These are phyloP conservation scores for Acrobasis repandana DNA, from an alignment of 2,888 invertebrate genomes.

Conservation along the genomic window DNA sequence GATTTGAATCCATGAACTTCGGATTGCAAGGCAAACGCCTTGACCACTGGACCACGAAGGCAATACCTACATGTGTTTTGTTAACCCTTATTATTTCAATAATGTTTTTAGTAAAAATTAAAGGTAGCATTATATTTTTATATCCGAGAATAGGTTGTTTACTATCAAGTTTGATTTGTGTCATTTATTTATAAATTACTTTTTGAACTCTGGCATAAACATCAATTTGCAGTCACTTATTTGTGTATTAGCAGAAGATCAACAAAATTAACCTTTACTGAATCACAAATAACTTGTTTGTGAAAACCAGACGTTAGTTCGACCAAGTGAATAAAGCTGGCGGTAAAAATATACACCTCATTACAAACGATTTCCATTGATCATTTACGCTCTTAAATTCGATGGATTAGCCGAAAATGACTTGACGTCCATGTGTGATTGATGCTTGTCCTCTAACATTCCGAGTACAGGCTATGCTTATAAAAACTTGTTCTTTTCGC, in stretches of 20 bases:
- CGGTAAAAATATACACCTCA: slow-evolving; percentile 45
- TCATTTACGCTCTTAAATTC: slow-evolving; percentile 64
- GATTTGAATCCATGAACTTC: too few species aligned
- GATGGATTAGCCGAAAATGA: slow-evolving; percentile 63
- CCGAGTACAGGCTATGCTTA: slow-evolving; percentile 50
- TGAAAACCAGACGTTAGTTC: slow-evolving; percentile 44
- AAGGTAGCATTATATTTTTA: background rate
- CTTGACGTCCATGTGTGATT: slow-evolving; percentile 63
- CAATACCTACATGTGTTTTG: too few species aligned
- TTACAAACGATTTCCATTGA: slow-evolving; percentile 63
- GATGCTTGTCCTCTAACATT: slow-evolving; percentile 69
- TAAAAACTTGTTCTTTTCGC: slow-evolving; percentile 59
- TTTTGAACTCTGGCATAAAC: background rate
- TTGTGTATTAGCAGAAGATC: slow-evolving; percentile 32
- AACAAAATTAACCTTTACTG: slow-evolving; percentile 44
- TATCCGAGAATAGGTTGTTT: background rate
- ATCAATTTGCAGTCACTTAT: slow-evolving; percentile 21
- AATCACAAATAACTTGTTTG: slow-evolving; percentile 43
- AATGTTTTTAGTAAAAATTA: too few species aligned
- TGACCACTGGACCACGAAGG: too few species aligned
- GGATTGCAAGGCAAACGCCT: too few species aligned
- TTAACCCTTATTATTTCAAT: too few species aligned
- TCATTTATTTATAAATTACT: background rate
- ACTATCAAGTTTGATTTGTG: background rate
- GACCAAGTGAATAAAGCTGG: slow-evolving; percentile 48